These are phyloP conservation scores for Microctenopoma lineatum DNA, from an alignment of 2,797 vertebrate species.

Conservation along the genomic window DNA sequence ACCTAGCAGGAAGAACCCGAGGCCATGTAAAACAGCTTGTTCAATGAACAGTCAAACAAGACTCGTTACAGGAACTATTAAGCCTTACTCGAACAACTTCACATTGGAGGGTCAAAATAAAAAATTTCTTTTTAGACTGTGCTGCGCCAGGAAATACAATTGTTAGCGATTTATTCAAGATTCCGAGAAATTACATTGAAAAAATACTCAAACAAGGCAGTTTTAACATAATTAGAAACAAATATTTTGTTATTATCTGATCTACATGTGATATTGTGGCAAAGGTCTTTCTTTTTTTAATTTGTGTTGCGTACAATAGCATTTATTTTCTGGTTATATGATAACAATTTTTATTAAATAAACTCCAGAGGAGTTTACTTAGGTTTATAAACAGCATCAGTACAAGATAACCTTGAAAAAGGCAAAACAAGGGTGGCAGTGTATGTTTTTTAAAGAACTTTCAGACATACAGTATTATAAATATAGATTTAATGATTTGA, in stretches of 20 bases:
- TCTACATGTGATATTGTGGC: background rate
- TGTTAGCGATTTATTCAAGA: background rate
- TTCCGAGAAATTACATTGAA: background rate
- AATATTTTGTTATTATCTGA: background rate
- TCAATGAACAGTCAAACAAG: conserved; percentile 62
- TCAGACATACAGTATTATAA: background rate
- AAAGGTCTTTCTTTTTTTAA: background rate
- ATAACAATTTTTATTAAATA: conserved; percentile 36
- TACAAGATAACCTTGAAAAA: conserved; percentile 46
- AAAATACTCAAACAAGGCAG: background rate
- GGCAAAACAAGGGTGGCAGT: conserved; percentile 12
- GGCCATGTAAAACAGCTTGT: conserved; percentile 32
- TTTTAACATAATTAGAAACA: background rate
- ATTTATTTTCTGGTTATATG: conserved; percentile 3
- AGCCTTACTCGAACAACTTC: conserved; percentile 29
- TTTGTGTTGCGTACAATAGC: background rate
- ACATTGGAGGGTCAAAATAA: conserved; percentile 31
- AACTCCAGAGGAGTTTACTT: conserved; percentile 16
- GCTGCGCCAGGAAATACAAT: background rate
- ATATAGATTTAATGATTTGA: background rate
- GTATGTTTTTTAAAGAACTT: background rate
- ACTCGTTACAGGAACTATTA: conserved; percentile 62
- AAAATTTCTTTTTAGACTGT: background rate
- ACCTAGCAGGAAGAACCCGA: conserved; percentile 59
- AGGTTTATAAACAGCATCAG: conserved; percentile 47